A percentile compares a stretch with the other conserved stretches of the same genome.
Conservation (phyloP, 2,113 vertebrate species). For the Eublepharis macularius region DNA sequence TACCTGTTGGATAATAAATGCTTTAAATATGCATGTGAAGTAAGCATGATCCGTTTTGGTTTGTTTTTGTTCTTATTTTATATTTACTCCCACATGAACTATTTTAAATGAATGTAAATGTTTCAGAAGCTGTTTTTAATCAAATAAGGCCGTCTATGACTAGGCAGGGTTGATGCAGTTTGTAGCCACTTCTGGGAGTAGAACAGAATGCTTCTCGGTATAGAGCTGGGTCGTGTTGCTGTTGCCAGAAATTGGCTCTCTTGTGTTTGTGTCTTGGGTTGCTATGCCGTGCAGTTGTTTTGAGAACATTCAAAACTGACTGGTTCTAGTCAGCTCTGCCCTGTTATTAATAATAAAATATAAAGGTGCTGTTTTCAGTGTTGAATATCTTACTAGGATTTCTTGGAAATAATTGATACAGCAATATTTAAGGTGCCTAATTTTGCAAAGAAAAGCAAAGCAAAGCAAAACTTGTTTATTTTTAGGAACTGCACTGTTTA, state of each 20-base stretch:
- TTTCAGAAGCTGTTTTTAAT: not conserved
- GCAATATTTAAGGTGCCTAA: not conserved
- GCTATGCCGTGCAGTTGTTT: slow-evolving; percentile 13
- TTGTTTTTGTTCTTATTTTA: not conserved
- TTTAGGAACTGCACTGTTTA: not conserved
- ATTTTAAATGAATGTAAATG: not conserved
- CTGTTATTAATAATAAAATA: slow-evolving; percentile 25
- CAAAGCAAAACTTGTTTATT: not conserved
- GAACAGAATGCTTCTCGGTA: not conserved
- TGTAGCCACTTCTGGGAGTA: not conserved
- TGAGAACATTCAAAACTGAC: not conserved
- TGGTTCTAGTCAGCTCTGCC: slow-evolving; percentile 14
- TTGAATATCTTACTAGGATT: not conserved
- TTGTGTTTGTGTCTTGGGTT: slow-evolving; percentile 25
- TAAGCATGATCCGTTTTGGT: not conserved
- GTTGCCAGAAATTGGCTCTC: not conserved
- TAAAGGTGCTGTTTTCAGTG: not conserved
- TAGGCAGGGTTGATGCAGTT: not conserved
- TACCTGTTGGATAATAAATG: not conserved
- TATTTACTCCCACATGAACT: not conserved
- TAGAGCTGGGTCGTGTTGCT: not conserved
- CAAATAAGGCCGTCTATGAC: not conserved
- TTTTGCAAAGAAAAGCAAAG: too few species aligned
- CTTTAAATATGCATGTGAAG: not conserved
- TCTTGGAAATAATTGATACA: too few species aligned